These are phyloP conservation scores for Adelges cooleyi DNA, from an alignment of 1,140 invertebrate species.

Conservation along the genomic window DNA sequence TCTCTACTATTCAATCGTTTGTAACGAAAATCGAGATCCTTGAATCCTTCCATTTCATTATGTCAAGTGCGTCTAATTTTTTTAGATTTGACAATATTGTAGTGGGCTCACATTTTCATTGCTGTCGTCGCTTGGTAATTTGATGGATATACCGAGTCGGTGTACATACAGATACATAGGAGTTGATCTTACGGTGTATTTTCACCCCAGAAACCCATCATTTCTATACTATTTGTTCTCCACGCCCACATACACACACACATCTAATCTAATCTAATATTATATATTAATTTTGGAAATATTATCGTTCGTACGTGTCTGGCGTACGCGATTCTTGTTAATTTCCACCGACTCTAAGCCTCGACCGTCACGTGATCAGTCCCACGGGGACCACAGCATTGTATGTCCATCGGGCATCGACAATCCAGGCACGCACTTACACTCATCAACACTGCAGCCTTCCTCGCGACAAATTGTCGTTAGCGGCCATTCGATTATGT, in stretches of 20 bases:
- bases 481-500: constrained; percentile 17
- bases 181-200: no score
- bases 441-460: not conserved
- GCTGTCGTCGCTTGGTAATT: no score
- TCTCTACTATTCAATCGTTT: no score
- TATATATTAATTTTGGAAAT: not conserved
- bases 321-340: not conserved
- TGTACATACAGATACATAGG: no score
- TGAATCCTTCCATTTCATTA: constrained; percentile 13
- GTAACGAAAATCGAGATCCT: not conserved
- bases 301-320: constrained; percentile 13
- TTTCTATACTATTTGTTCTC: no score
- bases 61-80: not conserved
- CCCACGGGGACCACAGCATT: not conserved
- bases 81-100: no score
- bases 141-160: no score
- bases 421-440: not conserved
- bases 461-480: not conserved
- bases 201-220: no score
- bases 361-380: not conserved
- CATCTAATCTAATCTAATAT: no score
- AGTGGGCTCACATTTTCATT: no score
- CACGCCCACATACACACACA: not conserved
- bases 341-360: not conserved
- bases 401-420: not conserved